Conservation (phyloP, 2,113 vertebrate genomes). For the Epinephelus cyanopodus region DNA sequence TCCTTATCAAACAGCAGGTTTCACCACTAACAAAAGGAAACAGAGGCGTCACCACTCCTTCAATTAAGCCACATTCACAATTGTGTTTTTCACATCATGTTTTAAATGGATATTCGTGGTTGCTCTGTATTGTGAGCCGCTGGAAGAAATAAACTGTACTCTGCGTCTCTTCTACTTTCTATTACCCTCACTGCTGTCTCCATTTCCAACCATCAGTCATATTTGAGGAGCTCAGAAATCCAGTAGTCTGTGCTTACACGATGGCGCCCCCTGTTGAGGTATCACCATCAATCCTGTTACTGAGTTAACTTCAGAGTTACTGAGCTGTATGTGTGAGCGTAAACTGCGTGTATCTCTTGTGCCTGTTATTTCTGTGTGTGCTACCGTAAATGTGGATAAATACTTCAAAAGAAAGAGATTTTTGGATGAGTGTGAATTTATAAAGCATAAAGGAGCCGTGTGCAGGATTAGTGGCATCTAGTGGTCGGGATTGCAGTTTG, state of each 20-base stretch:
- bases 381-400: not conserved
- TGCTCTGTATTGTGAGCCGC: not conserved
- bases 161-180: not conserved
- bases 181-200: not conserved
- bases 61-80: slow-evolving; percentile 21
- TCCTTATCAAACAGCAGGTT: slow-evolving; percentile 63
- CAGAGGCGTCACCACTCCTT: slow-evolving; percentile 14
- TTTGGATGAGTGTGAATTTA: not conserved
- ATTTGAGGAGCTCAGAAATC: not conserved
- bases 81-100: too few species aligned
- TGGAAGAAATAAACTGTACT: not conserved
- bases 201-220: not conserved
- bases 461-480: too few species aligned
- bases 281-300: not conserved
- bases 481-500: too few species aligned
- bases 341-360: not conserved
- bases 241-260: not conserved
- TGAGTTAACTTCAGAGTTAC: not conserved
- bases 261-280: slow-evolving; percentile 40
- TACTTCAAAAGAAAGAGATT: too few species aligned
- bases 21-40: slow-evolving; percentile 58
- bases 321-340: not conserved
- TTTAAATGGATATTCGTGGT: not conserved
- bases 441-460: not conserved
- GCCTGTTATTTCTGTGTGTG: not conserved